Evolutionary conservation across 2,797 vertebrate species (phyloP), one percentile per base, ranked within the genome.

Genomic region (Labroides dimidiatus): DNA sequence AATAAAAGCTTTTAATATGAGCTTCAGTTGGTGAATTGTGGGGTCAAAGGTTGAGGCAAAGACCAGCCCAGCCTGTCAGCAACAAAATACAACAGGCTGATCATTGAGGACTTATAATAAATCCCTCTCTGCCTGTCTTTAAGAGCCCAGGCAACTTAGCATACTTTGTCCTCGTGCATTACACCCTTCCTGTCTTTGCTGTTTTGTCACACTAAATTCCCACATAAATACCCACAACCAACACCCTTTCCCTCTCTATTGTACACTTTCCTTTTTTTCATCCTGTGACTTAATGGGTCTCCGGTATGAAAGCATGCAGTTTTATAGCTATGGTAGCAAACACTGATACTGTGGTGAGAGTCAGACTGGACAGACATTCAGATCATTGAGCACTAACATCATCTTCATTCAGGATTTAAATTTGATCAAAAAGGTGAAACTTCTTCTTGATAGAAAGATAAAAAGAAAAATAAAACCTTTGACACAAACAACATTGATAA

Each of bases 171-270:
- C 52, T 64, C n/a, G 0, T 19, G 43, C 56, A 61, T 77, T 52
- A 82, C 88, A 67, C 87, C 88, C 85, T 91, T 91, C 88, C 88
- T 84, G 84, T 76, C 75, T 63, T 75, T 45, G 24, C 67, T 82
- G 83, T 80, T 85, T 84, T 78, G 72, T 81, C 78, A 79, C 64
- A 75, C 48, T 75, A 49, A 65, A 75, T 69, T 84, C 71, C 74
- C 72, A 74, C 56, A 2, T 78, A 75, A 61, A 69, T 77, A 74
- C 69, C 49, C n/a, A 8, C 41, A 53, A 84, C 58, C 71, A 62
- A 84, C 90, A 78, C 83, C 87, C 81, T 75, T 72, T 91, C 89
- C 86, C 90, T 89, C 52, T 67, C 85, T 39, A 90, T 90, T 89
- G 90, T 91, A 69, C 42, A 77, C 69, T 69, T 77, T 42, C 45